phyloP scores from a whole-genome alignment of 2,797 vertebrate species.

The Bovichtus diacanthus region DNA sequence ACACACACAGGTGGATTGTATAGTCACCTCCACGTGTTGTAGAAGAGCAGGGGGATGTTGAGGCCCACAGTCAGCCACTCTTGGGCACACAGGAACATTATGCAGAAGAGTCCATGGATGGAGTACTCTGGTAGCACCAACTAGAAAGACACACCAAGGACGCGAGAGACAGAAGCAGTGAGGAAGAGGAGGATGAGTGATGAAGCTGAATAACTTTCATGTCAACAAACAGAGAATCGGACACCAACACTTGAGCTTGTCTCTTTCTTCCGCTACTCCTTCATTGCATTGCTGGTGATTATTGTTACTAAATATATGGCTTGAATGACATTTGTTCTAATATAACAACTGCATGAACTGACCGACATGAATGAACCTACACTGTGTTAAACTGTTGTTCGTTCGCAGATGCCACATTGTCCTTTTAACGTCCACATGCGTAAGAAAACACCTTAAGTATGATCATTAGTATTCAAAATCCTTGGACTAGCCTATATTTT shows the following conservation, averaged over 20 bases:
- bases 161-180: conserved; percentile 2
- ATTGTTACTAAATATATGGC: not conserved
- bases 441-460: conserved; percentile 32
- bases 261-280: not conserved
- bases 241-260: not conserved
- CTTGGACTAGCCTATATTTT: conserved; percentile 52
- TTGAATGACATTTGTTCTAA: conserved; percentile 16
- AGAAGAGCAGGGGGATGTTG: conserved; percentile 95
- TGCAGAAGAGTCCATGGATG: conserved; percentile 97
- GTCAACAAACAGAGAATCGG: not conserved
- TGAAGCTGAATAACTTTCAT: not conserved
- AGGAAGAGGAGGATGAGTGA: conserved; percentile 9
- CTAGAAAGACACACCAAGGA: conserved; percentile 70
- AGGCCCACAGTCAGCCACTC: conserved; percentile 98
- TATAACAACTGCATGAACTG: conserved; percentile 15
- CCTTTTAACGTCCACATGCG: conserved; percentile 48
- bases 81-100: conserved; percentile 98
- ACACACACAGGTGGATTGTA: conserved; percentile 3
- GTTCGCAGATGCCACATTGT: conserved; percentile 54
- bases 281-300: not conserved
- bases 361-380: not conserved
- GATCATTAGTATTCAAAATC: conserved; percentile 60
- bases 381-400: conserved; percentile 25
- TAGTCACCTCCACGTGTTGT: conserved; percentile 98
- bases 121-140: conserved; percentile 97